Evolutionary conservation across 1,140 invertebrate species (phyloP), one percentile per base, ranked within the genome.

Genomic region (Saccostrea glomerata): DNA sequence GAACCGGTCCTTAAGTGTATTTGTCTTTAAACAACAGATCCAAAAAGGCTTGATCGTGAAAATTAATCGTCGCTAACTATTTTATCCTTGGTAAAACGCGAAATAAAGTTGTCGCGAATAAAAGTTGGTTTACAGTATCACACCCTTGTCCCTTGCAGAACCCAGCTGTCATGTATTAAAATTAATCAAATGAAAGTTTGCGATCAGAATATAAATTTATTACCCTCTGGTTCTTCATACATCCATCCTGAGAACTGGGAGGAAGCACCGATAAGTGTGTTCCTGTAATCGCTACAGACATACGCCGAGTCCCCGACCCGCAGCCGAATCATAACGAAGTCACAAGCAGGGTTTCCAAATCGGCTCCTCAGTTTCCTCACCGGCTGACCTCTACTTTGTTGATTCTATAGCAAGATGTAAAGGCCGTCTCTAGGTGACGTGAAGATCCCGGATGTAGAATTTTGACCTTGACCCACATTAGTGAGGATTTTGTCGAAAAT

Each of bases 391-490:
- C 25, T 15, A 0, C 70, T 40, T 2, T 17, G 70, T 17, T 30
- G 12, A 36, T 25, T 77, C 70, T 30, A 77, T 11, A 13, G 13
- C 23, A 77, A 77, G 23, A 77, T 77, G 30, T 30, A 77, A 30
- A 77, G 11, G 13, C 70, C 70, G 13, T 77, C 70, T 11, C 70
- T 25, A 13, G 25, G 25, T 15, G 13, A 15, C 23, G 23, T 77
- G 70, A 77, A 77, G 70, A 77, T 77, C 70, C 70, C 70, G 0
- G 70, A 77, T 15, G 70, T 77, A 77, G 30, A 77, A 25, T 77
- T 77, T 15, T 77, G 36, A 77, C 70, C 70, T 30, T 77, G 70
- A 30, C 70, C 70, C 9, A 77, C 7, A 13, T 77, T 77, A 15
- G 25, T 36, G 25, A 17, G 11, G 25, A 77, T 36, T 77, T 77